Conservation (phyloP, 2,797 vertebrate genomes). For the Fistularia commersonii region DNA sequence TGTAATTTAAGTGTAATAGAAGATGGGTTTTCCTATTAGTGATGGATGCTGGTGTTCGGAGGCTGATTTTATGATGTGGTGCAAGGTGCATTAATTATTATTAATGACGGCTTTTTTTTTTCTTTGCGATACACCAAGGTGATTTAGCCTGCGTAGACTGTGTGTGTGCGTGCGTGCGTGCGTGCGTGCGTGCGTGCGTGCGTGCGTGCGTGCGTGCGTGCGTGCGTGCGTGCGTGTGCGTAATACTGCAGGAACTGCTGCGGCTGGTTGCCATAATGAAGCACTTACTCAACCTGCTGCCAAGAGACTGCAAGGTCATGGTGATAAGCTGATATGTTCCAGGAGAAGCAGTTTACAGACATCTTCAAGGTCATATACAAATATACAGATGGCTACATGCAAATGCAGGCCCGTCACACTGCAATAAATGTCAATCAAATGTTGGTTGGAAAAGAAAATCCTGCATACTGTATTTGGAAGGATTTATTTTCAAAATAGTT, state of each 20-base stretch:
- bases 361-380: slow-evolving; percentile 36
- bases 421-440: neutral
- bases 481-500: too few species aligned
- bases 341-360: slow-evolving; percentile 29
- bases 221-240: neutral
- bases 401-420: slow-evolving; percentile 1
- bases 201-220: neutral
- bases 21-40: slow-evolving; percentile 54
- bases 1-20: slow-evolving; percentile 54
- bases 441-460: neutral
- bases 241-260: slow-evolving; percentile 43
- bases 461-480: neutral
- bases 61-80: slow-evolving; percentile 48
- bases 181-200: neutral
- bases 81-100: slow-evolving; percentile 66
- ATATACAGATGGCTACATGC: slow-evolving; percentile 7
- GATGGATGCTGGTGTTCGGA: slow-evolving; percentile 56
- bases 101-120: slow-evolving; percentile 58
- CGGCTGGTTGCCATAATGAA: slow-evolving; percentile 60
- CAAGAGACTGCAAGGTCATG: slow-evolving; percentile 51
- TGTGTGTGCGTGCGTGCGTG: slow-evolving; percentile 2
- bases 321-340: slow-evolving; percentile 35
- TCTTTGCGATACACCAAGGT: slow-evolving; percentile 40
- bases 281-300: slow-evolving; percentile 60
- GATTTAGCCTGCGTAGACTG: slow-evolving; percentile 61